These are phyloP conservation scores for Uropetala carovei DNA, from an alignment of 2,888 invertebrate species.

Conservation along the genomic window DNA sequence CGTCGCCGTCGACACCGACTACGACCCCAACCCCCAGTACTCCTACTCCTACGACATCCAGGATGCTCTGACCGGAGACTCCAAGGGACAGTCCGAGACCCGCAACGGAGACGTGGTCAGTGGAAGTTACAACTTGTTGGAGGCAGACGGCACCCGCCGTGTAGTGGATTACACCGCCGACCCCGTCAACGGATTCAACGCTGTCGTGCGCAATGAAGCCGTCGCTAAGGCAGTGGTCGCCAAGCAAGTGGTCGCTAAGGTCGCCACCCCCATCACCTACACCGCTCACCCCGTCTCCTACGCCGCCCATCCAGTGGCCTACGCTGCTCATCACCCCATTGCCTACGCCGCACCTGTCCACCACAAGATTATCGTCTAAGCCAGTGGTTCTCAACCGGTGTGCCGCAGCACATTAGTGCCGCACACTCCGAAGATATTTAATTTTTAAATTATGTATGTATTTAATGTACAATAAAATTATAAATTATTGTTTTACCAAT, in stretches of 20 bases:
- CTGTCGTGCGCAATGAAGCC: conserved; percentile 68
- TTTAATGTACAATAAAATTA: too few species aligned
- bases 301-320: background rate
- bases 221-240: conserved; percentile 66
- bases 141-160: conserved; percentile 69
- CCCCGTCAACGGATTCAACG: conserved; percentile 62
- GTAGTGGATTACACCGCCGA: conserved; percentile 65
- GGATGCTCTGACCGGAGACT: conserved; percentile 70
- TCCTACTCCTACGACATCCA: conserved; percentile 70
- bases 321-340: conserved; percentile 9
- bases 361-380: background rate
- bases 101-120: conserved; percentile 70
- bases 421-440: too few species aligned
- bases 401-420: too few species aligned
- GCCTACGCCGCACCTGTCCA: conserved; percentile 2
- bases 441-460: too few species aligned
- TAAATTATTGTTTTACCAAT: too few species aligned
- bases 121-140: conserved; percentile 70
- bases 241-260: too few species aligned
- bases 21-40: conserved; percentile 70
- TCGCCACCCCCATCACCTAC: conserved; percentile 40
- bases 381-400: too few species aligned
- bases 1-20: conserved; percentile 68
- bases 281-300: background rate
- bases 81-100: conserved; percentile 70